phyloP scores from a whole-genome alignment of 2,797 vertebrate species.

The Falco concolor region DNA sequence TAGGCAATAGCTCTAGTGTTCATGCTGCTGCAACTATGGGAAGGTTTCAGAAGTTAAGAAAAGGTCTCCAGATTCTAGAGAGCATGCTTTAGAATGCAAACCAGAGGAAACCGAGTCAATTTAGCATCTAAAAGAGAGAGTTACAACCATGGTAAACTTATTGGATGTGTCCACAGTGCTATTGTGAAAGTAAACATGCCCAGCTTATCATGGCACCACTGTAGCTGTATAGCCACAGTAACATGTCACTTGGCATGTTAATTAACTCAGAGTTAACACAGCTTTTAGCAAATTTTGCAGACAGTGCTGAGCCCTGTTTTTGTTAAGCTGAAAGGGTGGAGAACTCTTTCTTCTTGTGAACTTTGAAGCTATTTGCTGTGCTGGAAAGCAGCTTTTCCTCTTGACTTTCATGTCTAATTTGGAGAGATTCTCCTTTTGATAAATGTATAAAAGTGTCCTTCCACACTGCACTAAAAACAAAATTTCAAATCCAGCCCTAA shows the following conservation, averaged over 20 bases:
- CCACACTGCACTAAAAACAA: not conserved
- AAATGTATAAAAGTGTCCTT: not conserved
- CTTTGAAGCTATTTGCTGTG: not conserved
- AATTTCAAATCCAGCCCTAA: not conserved
- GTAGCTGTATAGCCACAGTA: not conserved
- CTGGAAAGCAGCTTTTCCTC: not conserved
- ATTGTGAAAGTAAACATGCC: not conserved
- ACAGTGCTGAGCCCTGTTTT: not conserved
- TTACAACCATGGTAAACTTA: not conserved
- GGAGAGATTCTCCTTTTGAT: not conserved
- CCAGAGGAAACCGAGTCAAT: not conserved
- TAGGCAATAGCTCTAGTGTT: not conserved
- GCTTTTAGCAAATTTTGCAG: not conserved
- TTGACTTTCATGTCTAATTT: not conserved
- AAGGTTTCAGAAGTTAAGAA: not conserved
- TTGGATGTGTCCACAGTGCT: not conserved
- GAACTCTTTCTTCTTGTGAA: not conserved
- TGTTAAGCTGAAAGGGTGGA: not conserved
- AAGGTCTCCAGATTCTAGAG: not conserved
- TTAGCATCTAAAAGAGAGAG: not conserved
- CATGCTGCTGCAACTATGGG: not conserved
- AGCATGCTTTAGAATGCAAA: not conserved
- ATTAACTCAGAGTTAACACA: not conserved
- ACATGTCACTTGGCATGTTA: not conserved
- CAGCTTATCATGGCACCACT: not conserved